Percentiles rank a stretch among this genome's conserved stretches.
These are phyloP conservation scores for Antechinus stuartii DNA, from an alignment of 2,113 vertebrate genomes.

Conservation along the genomic window DNA sequence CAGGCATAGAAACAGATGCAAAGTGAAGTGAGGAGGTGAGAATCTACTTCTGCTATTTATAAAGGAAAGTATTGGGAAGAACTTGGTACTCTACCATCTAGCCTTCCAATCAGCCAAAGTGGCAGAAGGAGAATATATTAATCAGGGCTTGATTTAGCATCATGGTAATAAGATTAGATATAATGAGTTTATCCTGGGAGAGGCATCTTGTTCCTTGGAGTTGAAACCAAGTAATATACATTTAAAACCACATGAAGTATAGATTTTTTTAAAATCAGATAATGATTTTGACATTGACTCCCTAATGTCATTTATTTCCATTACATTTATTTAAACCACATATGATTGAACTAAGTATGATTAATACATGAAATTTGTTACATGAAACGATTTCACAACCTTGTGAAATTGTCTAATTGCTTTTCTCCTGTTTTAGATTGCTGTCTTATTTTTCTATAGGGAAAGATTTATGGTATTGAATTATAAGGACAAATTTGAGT, in stretches of 20 bases:
- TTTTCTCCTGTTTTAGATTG: conserved; percentile 5
- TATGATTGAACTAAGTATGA: conserved; percentile 5
- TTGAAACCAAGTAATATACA: background rate
- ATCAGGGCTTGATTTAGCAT: background rate
- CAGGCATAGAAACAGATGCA: background rate
- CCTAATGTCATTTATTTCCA: background rate
- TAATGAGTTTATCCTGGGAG: background rate
- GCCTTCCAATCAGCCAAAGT: background rate
- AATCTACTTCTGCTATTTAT: background rate
- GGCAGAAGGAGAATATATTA: background rate
- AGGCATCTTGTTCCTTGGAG: background rate
- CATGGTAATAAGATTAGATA: background rate
- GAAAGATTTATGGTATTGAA: conserved; percentile 93
- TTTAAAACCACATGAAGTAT: background rate
- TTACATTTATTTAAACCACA: background rate
- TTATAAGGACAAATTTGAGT: conserved; percentile 90
- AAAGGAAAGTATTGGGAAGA: background rate
- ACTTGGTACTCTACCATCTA: background rate
- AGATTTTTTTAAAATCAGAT: background rate
- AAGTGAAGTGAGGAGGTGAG: background rate
- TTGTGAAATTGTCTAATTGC: conserved; percentile 44
- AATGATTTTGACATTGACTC: background rate
- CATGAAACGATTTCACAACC: conserved; percentile 47
- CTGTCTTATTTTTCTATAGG: conserved; percentile 80
- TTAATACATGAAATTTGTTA: conserved; percentile 47